phyloP scores from a whole-genome alignment of 2,113 vertebrate species.

The Pan paniscus region DNA sequence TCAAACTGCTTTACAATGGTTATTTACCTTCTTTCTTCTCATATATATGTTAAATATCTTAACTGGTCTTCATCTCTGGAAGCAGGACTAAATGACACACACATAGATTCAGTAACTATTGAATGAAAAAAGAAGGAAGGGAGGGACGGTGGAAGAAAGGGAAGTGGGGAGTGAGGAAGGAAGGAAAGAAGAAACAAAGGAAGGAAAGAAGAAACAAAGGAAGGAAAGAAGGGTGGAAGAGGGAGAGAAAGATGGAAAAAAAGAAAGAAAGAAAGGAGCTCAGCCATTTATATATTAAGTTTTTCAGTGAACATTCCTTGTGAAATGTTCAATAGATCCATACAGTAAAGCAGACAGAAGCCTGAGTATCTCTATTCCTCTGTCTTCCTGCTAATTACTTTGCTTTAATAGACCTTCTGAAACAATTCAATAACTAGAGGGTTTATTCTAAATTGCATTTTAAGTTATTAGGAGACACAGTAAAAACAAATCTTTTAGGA shows the following conservation, averaged over 20 bases:
- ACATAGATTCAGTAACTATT: neutral
- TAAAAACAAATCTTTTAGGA: constrained; percentile 50
- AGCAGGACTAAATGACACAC: neutral
- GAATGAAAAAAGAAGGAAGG: neutral
- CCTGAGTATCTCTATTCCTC: constrained; percentile 6
- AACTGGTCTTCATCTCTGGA: neutral
- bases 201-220: neutral
- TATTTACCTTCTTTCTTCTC: neutral
- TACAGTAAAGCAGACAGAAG: neutral
- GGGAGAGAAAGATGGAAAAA: neutral
- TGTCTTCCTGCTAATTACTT: constrained; percentile 57
- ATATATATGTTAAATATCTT: neutral
- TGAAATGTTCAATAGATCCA: neutral
- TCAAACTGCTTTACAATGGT: neutral
- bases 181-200: neutral
- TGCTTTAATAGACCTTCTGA: constrained; percentile 51
- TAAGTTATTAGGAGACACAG: constrained; percentile 48
- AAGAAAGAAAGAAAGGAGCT: neutral
- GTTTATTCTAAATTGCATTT: constrained; percentile 52
- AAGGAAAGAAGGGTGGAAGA: neutral
- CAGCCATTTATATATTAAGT: neutral
- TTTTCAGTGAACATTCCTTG: neutral
- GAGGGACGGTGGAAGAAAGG: neutral
- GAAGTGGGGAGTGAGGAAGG: fast-evolving
- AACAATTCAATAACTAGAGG: constrained; percentile 55